Evolutionary conservation across 2,113 vertebrate species (phyloP).

Genomic region (Ammodytes dubius): DNA sequence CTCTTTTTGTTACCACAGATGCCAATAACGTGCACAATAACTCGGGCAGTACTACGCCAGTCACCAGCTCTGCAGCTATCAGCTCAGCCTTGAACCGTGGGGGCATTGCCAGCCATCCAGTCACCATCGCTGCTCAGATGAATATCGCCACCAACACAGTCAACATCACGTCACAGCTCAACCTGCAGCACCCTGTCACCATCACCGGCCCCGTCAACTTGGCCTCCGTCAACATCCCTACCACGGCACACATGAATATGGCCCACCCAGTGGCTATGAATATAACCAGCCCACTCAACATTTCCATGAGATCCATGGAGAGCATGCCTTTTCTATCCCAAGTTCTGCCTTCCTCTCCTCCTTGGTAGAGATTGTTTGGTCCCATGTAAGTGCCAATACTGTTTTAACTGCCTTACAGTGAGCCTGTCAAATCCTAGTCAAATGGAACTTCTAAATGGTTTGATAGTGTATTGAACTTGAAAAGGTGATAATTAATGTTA

Average conservation of each 20-base stretch:
- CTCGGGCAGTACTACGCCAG: slow-evolving; percentile 87
- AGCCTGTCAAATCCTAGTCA: slow-evolving; percentile 21
- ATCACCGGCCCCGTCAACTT: slow-evolving; percentile 96
- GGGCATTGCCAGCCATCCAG: slow-evolving; percentile 83
- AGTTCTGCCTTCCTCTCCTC: slow-evolving; percentile 95
- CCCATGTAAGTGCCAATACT: slow-evolving; percentile 20
- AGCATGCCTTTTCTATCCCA: slow-evolving; percentile 99
- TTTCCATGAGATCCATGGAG: slow-evolving; percentile 96
- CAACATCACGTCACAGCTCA: slow-evolving; percentile 94
- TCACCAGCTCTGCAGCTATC: slow-evolving; percentile 79
- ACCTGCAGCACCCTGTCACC: slow-evolving; percentile 94
- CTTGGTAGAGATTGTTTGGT: slow-evolving; percentile 87
- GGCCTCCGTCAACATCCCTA: slow-evolving; percentile 92
- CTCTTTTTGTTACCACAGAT: slow-evolving; percentile 84
- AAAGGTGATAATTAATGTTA: not conserved
- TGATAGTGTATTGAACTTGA: slow-evolving; percentile 1
- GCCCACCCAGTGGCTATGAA: slow-evolving; percentile 97
- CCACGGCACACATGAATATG: slow-evolving; percentile 93
- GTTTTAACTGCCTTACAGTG: slow-evolving; percentile 60
- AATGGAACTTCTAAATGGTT: slow-evolving; percentile 7
- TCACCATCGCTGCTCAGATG: slow-evolving; percentile 96
- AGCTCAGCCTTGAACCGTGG: slow-evolving; percentile 79
- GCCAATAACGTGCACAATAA: slow-evolving; percentile 95
- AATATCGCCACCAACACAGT: slow-evolving; percentile 96
- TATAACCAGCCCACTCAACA: slow-evolving; percentile 93